Conservation (phyloP, 2,888 invertebrate genomes). For the Lamproptera curius region DNA sequence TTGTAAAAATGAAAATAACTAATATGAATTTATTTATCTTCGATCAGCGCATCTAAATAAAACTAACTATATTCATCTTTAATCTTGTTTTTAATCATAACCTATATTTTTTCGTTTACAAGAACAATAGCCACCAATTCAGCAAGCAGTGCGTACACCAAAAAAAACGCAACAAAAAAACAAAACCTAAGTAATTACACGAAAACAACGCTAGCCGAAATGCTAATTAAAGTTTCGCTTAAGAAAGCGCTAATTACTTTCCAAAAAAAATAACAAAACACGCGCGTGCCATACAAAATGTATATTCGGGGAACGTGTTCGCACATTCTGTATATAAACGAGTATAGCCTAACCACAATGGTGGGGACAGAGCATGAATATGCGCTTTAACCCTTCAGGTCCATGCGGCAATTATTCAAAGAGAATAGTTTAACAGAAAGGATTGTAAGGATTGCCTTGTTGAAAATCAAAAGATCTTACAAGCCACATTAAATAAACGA, state of each 20-base stretch:
- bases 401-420: slow-evolving; percentile 79
- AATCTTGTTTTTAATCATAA: no score
- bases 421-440: slow-evolving; percentile 79
- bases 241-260: slow-evolving; percentile 16
- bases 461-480: slow-evolving; percentile 31
- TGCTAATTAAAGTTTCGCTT: slow-evolving; percentile 1
- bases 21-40: no score
- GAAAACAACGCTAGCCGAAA: slow-evolving; percentile 1
- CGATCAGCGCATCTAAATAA: no score
- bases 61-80: no score
- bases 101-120: no score
- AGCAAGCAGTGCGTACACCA: neutral
- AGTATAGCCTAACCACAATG: slow-evolving; percentile 60
- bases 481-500: no score
- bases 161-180: neutral
- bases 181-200: slow-evolving; percentile 18
- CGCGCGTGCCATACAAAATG: neutral
- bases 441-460: slow-evolving; percentile 60
- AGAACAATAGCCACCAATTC: neutral
- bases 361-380: slow-evolving; percentile 69
- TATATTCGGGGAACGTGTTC: slow-evolving; percentile 17
- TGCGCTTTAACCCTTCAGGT: slow-evolving; percentile 74
- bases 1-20: no score
- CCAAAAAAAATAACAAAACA: slow-evolving; percentile 11
- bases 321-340: slow-evolving; percentile 23